Evolutionary conservation across 1,140 invertebrate genomes (phyloP).

Genomic region (Notospermus geniculatus): DNA sequence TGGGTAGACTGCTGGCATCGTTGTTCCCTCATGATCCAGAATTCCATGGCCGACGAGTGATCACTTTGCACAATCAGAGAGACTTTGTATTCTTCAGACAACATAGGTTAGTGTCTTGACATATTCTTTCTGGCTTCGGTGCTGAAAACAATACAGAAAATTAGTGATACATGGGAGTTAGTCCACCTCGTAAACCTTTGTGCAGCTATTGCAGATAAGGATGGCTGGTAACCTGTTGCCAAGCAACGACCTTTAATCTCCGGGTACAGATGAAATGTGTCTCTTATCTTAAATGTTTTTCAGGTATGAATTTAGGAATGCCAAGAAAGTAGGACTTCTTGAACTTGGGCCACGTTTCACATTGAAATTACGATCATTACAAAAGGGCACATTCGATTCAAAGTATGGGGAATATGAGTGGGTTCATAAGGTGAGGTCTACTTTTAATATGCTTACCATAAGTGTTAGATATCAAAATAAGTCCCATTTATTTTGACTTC

Average conservation of each 20-base stretch:
- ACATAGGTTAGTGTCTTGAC: slow-evolving; percentile 70
- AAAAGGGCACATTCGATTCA: slow-evolving; percentile 95
- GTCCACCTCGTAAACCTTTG: too few relatives aligned
- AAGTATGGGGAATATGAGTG: slow-evolving; percentile 96
- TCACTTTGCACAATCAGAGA: slow-evolving; percentile 98
- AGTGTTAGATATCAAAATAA: too few relatives aligned
- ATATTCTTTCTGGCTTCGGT: too few relatives aligned
- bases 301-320: slow-evolving; percentile 88
- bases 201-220: too few relatives aligned
- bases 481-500: too few relatives aligned
- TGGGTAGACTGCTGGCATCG: slow-evolving; percentile 91
- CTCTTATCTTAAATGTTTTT: slow-evolving; percentile 19
- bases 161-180: too few relatives aligned
- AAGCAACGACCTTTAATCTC: too few relatives aligned
- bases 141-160: too few relatives aligned
- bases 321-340: slow-evolving; percentile 78
- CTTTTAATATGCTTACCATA: too few relatives aligned
- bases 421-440: slow-evolving; percentile 77
- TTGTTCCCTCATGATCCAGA: slow-evolving; percentile 95
- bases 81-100: slow-evolving; percentile 99
- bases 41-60: slow-evolving; percentile 86
- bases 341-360: slow-evolving; percentile 96
- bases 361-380: slow-evolving; percentile 84
- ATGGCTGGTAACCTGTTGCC: too few relatives aligned
- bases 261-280: too few relatives aligned